These are phyloP conservation scores for Ctenopoma kingsleyae DNA, from an alignment of 2,797 vertebrate genomes.

Conservation along the genomic window DNA sequence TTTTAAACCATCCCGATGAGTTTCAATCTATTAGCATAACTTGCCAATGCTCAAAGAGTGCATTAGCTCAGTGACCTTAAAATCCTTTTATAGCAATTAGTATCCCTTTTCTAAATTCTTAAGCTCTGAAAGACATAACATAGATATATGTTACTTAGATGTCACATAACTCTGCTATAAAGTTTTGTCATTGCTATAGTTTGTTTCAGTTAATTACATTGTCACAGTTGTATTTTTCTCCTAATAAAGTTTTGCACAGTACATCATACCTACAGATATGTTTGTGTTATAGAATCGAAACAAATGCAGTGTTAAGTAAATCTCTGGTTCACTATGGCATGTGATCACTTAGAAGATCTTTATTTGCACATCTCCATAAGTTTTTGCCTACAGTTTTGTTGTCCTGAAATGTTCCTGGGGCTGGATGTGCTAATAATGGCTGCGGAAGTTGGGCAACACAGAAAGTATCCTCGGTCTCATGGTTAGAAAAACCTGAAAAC, in stretches of 20 bases:
- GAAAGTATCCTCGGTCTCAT: constrained; percentile 66
- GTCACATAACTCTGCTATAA: not conserved
- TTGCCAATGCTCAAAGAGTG: not conserved
- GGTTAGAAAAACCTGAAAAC: constrained; percentile 41
- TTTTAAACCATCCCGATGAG: not conserved
- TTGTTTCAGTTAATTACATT: not conserved
- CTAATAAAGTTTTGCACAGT: not conserved
- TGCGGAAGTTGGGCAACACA: constrained; percentile 77
- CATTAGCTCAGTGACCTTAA: too few species aligned
- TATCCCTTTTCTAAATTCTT: too few species aligned
- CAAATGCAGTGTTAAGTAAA: constrained; percentile 75
- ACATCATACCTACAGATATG: constrained; percentile 21
- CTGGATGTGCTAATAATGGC: constrained; percentile 58
- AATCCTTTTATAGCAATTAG: too few species aligned
- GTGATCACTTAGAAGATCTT: not conserved
- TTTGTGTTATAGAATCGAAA: constrained; percentile 81
- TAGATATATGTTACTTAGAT: too few species aligned
- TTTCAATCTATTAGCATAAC: not conserved
- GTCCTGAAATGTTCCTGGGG: constrained; percentile 56
- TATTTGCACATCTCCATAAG: not conserved
- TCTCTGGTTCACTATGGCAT: constrained; percentile 57
- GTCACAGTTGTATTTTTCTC: not conserved
- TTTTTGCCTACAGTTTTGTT: constrained; percentile 28
- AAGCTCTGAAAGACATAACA: too few species aligned
- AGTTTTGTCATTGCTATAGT: not conserved